Evolutionary conservation across 2,888 invertebrate genomes (phyloP).

Genomic region (Beris morrisii): DNA sequence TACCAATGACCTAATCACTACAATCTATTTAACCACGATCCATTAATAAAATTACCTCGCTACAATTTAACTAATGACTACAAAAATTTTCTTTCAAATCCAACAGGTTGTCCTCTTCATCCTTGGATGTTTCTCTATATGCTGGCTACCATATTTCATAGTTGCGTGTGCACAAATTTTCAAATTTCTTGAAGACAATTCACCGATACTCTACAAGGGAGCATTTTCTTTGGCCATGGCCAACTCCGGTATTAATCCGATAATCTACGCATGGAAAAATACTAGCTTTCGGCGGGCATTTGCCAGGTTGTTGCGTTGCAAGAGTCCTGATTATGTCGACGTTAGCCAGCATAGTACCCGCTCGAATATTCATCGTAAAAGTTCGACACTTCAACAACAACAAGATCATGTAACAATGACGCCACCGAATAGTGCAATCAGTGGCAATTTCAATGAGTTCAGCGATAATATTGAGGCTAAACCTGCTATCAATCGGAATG

Average conservation of each 20-base stretch:
- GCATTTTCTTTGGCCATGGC: slow-evolving; percentile 74
- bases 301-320: slow-evolving; percentile 66
- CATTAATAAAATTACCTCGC: too few relatives aligned
- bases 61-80: too few relatives aligned
- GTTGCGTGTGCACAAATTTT: slow-evolving; percentile 67
- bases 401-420: slow-evolving; percentile 37
- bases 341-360: slow-evolving; percentile 41
- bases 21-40: too few relatives aligned
- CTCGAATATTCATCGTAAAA: slow-evolving; percentile 40
- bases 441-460: slow-evolving; percentile 35
- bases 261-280: slow-evolving; percentile 86
- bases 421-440: slow-evolving; percentile 35
- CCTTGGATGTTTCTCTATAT: slow-evolving; percentile 76
- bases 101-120: slow-evolving; percentile 74
- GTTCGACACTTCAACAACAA: slow-evolving; percentile 38
- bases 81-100: slow-evolving; percentile 2
- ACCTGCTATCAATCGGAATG: slow-evolving; percentile 2
- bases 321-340: slow-evolving; percentile 63
- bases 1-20: too few relatives aligned
- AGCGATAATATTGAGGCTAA: slow-evolving; percentile 17
- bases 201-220: slow-evolving; percentile 64
- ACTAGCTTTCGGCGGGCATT: slow-evolving; percentile 75
- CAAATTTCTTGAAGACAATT: slow-evolving; percentile 58
- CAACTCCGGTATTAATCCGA: slow-evolving; percentile 79
- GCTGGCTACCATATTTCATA: slow-evolving; percentile 79